These are phyloP conservation scores for Collichthys lucidus DNA, from an alignment of 2,113 vertebrate genomes.

Conservation along the genomic window DNA sequence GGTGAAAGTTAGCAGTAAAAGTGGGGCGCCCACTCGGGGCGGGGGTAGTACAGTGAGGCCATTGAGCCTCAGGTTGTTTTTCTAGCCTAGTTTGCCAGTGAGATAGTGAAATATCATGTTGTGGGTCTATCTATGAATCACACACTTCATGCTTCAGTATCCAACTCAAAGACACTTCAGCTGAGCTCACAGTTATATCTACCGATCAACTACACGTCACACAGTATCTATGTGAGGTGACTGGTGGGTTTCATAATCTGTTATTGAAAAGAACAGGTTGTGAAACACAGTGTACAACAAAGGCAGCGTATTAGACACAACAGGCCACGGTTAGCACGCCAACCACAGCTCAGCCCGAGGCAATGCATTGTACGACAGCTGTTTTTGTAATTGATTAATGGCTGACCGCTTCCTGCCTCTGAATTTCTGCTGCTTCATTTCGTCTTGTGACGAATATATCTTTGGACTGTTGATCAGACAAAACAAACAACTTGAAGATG, in stretches of 20 bases:
- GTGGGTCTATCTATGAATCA: conserved; percentile 8
- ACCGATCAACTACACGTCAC: neutral
- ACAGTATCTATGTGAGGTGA: conserved; percentile 26
- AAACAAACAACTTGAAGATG: neutral
- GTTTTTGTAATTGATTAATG: neutral
- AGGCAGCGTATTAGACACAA: conserved; percentile 35
- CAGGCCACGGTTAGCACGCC: neutral
- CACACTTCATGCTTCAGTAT: neutral
- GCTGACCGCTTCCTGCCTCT: neutral
- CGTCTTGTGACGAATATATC: neutral
- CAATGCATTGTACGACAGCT: neutral
- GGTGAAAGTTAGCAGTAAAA: conserved; percentile 77
- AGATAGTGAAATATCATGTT: conserved; percentile 37
- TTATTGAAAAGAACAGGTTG: conserved; percentile 48
- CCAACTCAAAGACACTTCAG: neutral
- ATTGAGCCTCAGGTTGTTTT: conserved; percentile 61
- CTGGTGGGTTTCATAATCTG: conserved; percentile 36
- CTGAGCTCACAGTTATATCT: neutral
- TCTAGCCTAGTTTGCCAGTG: conserved; percentile 16
- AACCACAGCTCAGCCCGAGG: conserved; percentile 21
- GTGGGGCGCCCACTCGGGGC: conserved; percentile 60
- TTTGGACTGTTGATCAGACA: neutral
- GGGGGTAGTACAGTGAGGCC: conserved; percentile 62
- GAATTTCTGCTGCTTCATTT: neutral
- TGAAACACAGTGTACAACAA: conserved; percentile 49